Percentiles rank a stretch among this genome's conserved stretches.
phyloP scores from a whole-genome alignment of 92 coral and sea anemone species.

The Zoanthus solanderi region DNA sequence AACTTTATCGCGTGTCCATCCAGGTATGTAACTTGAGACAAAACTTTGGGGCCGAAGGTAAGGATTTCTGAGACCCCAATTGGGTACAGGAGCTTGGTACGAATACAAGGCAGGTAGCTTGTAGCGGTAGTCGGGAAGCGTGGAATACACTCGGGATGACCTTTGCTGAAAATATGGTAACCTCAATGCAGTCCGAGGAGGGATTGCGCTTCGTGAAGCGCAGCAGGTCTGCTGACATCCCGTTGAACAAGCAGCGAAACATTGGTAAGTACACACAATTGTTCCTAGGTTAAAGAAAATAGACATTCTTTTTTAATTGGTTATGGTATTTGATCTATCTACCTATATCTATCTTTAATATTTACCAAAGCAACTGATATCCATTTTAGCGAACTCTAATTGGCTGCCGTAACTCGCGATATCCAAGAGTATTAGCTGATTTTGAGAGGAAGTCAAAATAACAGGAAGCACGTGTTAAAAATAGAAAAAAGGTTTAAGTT shows the following conservation, averaged over 20 bases:
- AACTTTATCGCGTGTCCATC: not conserved
- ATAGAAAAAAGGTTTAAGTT: too few relatives aligned
- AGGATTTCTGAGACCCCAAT: not conserved
- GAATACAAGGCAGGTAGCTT: conserved; percentile 2
- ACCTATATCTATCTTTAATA: too few relatives aligned
- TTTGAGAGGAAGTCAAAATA: too few relatives aligned
- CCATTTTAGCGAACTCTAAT: too few relatives aligned
- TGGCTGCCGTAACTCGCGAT: too few relatives aligned
- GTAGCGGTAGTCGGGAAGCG: not conserved
- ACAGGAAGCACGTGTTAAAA: too few relatives aligned
- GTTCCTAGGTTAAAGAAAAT: conserved; percentile 36
- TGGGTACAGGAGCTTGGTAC: conserved; percentile 1
- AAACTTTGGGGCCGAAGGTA: not conserved
- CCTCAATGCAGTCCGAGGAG: conserved; percentile 1
- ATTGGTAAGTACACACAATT: conserved; percentile 51
- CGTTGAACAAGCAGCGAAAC: conserved; percentile 50
- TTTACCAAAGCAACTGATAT: too few relatives aligned
- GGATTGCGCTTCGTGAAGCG: conserved; percentile 34
- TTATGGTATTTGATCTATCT: too few relatives aligned
- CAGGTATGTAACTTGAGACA: not conserved
- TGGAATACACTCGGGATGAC: conserved; percentile 29
- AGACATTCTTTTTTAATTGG: too few relatives aligned
- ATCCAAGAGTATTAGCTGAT: too few relatives aligned
- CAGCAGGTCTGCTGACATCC: conserved; percentile 63
- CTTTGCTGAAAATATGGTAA: not conserved